Evolutionary conservation across 2,888 invertebrate genomes (phyloP), one percentile per base, ranked within the genome.

Genomic region (Strigamia maritima): DNA sequence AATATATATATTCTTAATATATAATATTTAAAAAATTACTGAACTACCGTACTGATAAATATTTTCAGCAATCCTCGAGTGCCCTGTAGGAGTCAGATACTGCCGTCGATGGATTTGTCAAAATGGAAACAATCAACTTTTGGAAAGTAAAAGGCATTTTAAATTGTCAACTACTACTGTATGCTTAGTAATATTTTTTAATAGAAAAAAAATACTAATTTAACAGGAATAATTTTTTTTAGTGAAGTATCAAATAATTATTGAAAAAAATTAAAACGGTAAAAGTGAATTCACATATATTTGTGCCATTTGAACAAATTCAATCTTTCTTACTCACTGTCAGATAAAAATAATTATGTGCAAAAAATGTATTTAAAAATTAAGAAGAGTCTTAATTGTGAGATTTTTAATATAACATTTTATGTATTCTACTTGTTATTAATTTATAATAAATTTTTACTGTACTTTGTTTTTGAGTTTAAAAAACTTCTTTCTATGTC

Each of bases 61-160:
- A 80, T 83, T 87, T 87, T 44, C 86, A 95, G 95, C 83, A 95
- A 95, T 87, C 95, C 95, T n/a, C 90, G 95, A 83, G 95, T 95
- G 81, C 94, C 95, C 10, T 96, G 96, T 87, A 91, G 92, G 86
- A 94, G 94, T 84, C 94, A 94, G 81, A 90, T 95, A 77, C 90
- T 96, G 81, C 95, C 96, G 16, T 90, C 91, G 80, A 93, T 96
- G 84, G 95, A 96, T 87, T 90, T 95, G 83, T 90, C 91, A 82
- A 95, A 95, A 87, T 96, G 95, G 95, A 94, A 94, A 22, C 95
- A 95, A 84, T 65, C 78, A 22, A 78, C 12, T 31, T 12, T 22
- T 14, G 76, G 76, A 31, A 76, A 76, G 40, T 54, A 19, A 76
- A 76, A 40, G 3, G 19, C 35, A 76, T n/a, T n/a, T 8, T 24